A percentile compares a stretch with the other conserved stretches of the same genome.
Conservation (phyloP, 2,113 vertebrate genomes). For the Myxocyprinus asiaticus region DNA sequence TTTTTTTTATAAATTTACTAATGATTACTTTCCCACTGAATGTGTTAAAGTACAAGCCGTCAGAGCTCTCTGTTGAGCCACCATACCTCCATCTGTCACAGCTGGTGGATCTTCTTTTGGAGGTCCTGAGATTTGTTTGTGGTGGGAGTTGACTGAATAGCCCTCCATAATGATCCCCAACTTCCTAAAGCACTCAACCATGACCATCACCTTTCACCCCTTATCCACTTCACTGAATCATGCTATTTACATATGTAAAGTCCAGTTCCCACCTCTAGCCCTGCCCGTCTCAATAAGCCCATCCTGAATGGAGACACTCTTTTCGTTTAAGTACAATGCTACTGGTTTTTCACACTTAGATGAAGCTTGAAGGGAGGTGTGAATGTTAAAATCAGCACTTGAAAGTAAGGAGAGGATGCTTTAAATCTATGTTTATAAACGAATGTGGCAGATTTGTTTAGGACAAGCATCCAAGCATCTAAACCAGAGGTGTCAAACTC, state of each 20-base stretch:
- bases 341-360: slow-evolving; percentile 52
- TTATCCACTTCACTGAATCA: slow-evolving; percentile 54
- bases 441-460: no score
- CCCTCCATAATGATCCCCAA: slow-evolving; percentile 71
- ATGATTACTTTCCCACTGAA: background rate
- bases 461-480: background rate
- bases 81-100: slow-evolving; percentile 52
- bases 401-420: background rate
- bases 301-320: slow-evolving; percentile 39
- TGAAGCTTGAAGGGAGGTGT: slow-evolving; percentile 48
- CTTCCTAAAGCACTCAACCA: slow-evolving; percentile 81
- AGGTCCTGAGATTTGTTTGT: slow-evolving; percentile 72
- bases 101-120: slow-evolving; percentile 64
- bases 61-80: slow-evolving; percentile 7
- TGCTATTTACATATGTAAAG: slow-evolving; percentile 74
- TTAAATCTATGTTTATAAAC: no score
- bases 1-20: background rate
- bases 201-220: slow-evolving; percentile 78
- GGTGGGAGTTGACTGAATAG: slow-evolving; percentile 70
- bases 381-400: slow-evolving; percentile 36
- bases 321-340: slow-evolving; percentile 48
- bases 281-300: slow-evolving; percentile 23
- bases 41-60: background rate
- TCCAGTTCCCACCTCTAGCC: slow-evolving; percentile 35
- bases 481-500: background rate